Evolutionary conservation across 2,113 vertebrate genomes (phyloP).

Genomic region (Calonectris borealis): DNA sequence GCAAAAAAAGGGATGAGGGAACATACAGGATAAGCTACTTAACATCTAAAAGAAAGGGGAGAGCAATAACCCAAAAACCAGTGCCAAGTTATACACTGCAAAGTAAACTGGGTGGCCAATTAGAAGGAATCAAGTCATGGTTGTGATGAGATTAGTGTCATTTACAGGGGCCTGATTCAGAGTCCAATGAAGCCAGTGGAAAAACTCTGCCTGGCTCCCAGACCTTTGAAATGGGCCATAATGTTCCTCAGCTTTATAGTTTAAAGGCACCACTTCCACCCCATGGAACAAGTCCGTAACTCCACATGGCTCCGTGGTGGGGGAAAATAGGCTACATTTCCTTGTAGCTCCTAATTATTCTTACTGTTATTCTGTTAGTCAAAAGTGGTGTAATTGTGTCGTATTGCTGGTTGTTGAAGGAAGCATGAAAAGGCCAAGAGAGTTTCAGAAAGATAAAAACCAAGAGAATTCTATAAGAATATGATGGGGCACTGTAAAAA

Average conservation of each 20-base stretch:
- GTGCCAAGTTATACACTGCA: background rate
- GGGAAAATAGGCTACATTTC: background rate
- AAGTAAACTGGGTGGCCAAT: slow-evolving; percentile 50
- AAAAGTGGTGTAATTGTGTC: background rate
- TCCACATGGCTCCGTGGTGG: background rate
- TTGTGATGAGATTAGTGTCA: slow-evolving; percentile 52
- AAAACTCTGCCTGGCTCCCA: background rate
- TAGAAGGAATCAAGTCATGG: slow-evolving; percentile 39
- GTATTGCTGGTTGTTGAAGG: background rate
- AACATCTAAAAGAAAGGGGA: background rate
- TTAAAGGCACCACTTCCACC: background rate
- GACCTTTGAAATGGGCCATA: background rate
- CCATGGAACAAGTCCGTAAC: background rate
- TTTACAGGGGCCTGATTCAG: background rate
- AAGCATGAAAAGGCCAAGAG: background rate
- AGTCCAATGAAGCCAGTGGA: background rate
- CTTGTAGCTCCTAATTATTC: background rate
- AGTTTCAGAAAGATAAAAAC: background rate
- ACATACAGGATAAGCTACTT: slow-evolving; percentile 16
- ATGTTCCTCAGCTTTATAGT: background rate
- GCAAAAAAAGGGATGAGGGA: background rate
- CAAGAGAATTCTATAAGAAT: background rate
- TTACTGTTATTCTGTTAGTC: background rate
- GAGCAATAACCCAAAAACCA: background rate
- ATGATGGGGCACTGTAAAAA: background rate